These are phyloP conservation scores for Oscheius sp. DNA, from an alignment of 2,888 invertebrate species.

Conservation along the genomic window DNA sequence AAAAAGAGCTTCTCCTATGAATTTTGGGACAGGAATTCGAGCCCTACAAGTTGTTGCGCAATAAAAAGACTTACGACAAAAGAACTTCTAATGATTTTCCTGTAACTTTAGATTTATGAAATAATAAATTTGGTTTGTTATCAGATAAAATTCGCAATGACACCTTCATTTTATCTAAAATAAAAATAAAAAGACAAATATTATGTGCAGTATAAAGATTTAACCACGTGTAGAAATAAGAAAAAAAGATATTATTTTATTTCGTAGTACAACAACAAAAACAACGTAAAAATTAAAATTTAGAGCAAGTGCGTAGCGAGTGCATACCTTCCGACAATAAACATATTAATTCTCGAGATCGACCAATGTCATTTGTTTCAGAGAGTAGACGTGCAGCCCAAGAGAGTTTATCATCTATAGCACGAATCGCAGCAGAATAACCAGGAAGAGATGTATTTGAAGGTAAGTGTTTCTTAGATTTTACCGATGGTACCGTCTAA, in stretches of 20 bases:
- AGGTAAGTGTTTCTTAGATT: no score
- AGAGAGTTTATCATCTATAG: constrained; percentile 24
- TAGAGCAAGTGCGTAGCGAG: no score
- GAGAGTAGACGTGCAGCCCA: constrained; percentile 31
- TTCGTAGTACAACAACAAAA: not conserved
- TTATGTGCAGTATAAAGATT: no score
- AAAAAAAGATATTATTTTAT: not conserved
- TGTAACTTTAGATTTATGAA: constrained; percentile 46
- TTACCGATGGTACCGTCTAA: no score
- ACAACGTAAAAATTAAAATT: not conserved
- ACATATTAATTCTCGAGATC: constrained; percentile 3
- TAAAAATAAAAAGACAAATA: no score
- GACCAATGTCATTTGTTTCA: not conserved
- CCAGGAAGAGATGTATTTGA: no score
- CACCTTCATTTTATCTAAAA: no score
- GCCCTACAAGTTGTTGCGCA: constrained; percentile 28
- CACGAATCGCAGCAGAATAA: not conserved
- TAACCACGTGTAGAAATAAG: no score
- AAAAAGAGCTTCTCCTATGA: constrained; percentile 44
- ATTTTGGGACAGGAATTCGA: constrained; percentile 21
- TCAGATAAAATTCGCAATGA: no score
- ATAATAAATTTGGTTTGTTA: constrained; percentile 43
- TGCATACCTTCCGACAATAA: constrained; percentile 18
- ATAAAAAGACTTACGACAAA: constrained; percentile 36
- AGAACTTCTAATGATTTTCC: constrained; percentile 40